Evolutionary conservation across 2,888 invertebrate species (phyloP).

Genomic region (Oligia fasciuncula): DNA sequence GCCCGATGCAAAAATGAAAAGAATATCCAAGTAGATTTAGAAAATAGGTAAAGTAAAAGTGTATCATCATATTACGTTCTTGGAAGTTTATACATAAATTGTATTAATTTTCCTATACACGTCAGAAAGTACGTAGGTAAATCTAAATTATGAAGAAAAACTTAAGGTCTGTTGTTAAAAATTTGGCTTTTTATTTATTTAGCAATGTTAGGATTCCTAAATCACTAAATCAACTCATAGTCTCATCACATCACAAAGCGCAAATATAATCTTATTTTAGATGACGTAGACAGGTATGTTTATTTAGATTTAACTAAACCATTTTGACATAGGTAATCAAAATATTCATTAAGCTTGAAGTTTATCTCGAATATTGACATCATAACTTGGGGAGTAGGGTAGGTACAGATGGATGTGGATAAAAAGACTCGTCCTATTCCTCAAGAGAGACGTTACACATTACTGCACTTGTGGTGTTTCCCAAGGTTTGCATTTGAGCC

Average conservation of each 20-base stretch:
- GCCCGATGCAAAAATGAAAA: not conserved
- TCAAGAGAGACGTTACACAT: not conserved
- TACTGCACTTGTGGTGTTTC: not conserved
- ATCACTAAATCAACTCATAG: not conserved
- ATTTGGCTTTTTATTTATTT: not conserved
- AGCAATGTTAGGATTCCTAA: not conserved
- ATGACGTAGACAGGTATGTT: not conserved
- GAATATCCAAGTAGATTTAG: not conserved
- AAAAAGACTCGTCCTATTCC: not conserved
- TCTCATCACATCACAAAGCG: not conserved
- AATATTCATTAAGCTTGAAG: not conserved
- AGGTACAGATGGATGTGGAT: not conserved
- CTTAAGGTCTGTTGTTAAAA: not conserved
- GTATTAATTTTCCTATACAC: not conserved
- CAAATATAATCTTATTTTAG: not conserved
- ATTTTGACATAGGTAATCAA: slow-evolving; percentile 18
- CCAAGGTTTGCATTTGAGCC: slow-evolving; percentile 15
- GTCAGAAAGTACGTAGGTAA: not conserved
- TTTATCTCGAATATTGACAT: not conserved
- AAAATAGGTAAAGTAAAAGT: not conserved
- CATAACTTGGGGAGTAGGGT: not conserved
- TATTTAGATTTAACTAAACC: slow-evolving; percentile 17
- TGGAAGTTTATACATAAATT: not conserved
- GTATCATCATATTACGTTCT: not conserved
- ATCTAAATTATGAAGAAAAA: not conserved